phyloP scores from a whole-genome alignment of 2,113 vertebrate species.

The Phycodurus eques region DNA sequence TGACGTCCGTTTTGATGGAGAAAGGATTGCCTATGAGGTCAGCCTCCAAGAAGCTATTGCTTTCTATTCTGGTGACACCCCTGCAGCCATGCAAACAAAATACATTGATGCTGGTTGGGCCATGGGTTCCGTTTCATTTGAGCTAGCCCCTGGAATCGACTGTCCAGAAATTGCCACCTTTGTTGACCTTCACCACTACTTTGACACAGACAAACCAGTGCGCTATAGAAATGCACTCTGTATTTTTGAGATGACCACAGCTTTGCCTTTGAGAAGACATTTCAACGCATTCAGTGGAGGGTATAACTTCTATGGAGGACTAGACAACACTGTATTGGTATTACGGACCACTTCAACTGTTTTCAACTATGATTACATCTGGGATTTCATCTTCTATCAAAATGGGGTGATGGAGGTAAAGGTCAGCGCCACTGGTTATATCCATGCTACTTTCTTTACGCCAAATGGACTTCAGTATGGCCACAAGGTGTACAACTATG shows the following conservation, averaged over 20 bases:
- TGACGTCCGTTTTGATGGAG: constrained; percentile 80
- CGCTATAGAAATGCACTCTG: constrained; percentile 76
- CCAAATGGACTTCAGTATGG: constrained; percentile 79
- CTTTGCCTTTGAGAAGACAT: constrained; percentile 82
- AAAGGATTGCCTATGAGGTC: constrained; percentile 86
- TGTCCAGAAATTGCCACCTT: constrained; percentile 84
- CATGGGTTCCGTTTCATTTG: constrained; percentile 78
- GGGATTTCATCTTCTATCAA: constrained; percentile 88
- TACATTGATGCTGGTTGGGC: constrained; percentile 86
- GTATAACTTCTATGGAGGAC: constrained; percentile 83
- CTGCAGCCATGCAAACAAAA: constrained; percentile 88
- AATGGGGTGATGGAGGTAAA: constrained; percentile 88
- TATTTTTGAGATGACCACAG: constrained; percentile 87
- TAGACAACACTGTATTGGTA: constrained; percentile 82
- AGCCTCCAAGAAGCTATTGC: constrained; percentile 87
- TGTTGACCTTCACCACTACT: constrained; percentile 81
- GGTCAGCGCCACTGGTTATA: constrained; percentile 85
- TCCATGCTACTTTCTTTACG: constrained; percentile 86
- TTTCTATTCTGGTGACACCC: constrained; percentile 83
- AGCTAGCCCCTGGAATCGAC: constrained; percentile 84
- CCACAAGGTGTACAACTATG: constrained; percentile 78
- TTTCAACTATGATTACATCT: constrained; percentile 96
- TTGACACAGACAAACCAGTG: constrained; percentile 77
- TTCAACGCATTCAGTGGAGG: constrained; percentile 79
- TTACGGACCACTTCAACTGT: constrained; percentile 85